Evolutionary conservation across 2,888 invertebrate genomes (phyloP).

Genomic region (Syrphus vitripennis): DNA sequence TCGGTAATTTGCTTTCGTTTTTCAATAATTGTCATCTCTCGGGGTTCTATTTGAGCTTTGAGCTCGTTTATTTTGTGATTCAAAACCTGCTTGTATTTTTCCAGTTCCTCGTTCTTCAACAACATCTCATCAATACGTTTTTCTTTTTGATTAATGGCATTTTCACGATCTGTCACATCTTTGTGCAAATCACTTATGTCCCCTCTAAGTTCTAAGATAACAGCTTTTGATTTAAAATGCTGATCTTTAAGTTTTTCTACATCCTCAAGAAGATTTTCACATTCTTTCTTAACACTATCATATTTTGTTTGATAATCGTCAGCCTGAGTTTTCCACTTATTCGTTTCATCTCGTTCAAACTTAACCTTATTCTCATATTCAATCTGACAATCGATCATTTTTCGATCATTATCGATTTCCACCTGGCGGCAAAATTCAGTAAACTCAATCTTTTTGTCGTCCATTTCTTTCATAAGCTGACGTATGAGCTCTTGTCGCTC

Average conservation of each 20-base stretch:
- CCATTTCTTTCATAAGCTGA: conserved; percentile 83
- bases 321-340: conserved; percentile 90
- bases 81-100: conserved; percentile 94
- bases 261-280: conserved; percentile 86
- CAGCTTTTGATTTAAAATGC: conserved; percentile 84
- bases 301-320: conserved; percentile 91
- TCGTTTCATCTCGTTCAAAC: conserved; percentile 88
- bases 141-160: conserved; percentile 92
- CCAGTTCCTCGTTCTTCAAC: conserved; percentile 92
- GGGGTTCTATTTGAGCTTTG: conserved; percentile 92
- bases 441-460: conserved; percentile 80
- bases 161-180: conserved; percentile 92
- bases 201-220: conserved; percentile 87
- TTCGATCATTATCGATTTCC: conserved; percentile 79
- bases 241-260: conserved; percentile 89
- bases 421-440: conserved; percentile 79
- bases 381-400: conserved; percentile 78
- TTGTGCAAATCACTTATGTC: conserved; percentile 92
- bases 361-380: conserved; percentile 81
- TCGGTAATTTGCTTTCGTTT: conserved; percentile 91
- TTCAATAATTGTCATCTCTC: conserved; percentile 91
- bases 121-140: conserved; percentile 91
- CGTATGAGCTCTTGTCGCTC: conserved; percentile 85
- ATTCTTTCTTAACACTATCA: conserved; percentile 75
- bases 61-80: conserved; percentile 95